Evolutionary conservation across 2,888 invertebrate species (phyloP).

Genomic region (Drosophila hamatofila): DNA sequence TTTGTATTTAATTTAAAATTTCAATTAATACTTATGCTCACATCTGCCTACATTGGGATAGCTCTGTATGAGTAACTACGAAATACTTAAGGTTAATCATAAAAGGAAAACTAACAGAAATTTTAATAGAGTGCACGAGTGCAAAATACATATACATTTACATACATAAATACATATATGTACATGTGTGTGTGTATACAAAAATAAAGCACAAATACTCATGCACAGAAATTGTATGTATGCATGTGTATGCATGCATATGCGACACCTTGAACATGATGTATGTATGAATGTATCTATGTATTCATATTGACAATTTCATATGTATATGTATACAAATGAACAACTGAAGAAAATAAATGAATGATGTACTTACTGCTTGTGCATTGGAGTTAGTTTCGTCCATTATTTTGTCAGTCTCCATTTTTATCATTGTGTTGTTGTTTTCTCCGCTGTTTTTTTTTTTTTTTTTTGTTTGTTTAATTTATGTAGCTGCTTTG

Average conservation of each 20-base stretch:
- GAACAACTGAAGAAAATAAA: conserved; percentile 29
- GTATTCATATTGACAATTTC: conserved; percentile 28
- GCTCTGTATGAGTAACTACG: conserved; percentile 12
- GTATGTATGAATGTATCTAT: conserved; percentile 39
- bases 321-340: conserved; percentile 16
- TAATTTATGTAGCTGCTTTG: conserved; percentile 54
- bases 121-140: conserved; percentile 73
- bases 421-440: conserved; percentile 91
- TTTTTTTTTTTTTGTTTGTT: conserved; percentile 53
- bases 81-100: conserved; percentile 63
- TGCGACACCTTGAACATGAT: conserved; percentile 65
- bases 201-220: conserved; percentile 63
- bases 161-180: background rate
- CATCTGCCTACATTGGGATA: background rate
- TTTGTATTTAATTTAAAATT: background rate
- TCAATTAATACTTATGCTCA: background rate
- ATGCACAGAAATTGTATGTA: conserved; percentile 40
- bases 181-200: conserved; percentile 35
- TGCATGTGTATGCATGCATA: conserved; percentile 9
- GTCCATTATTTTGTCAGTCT: conserved; percentile 95
- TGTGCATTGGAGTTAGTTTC: conserved; percentile 90
- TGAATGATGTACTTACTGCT: conserved; percentile 84
- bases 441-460: conserved; percentile 35
- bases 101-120: conserved; percentile 34
- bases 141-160: conserved; percentile 54